Conservation (phyloP, 2,113 vertebrate genomes). For the Leucosticte australis region DNA sequence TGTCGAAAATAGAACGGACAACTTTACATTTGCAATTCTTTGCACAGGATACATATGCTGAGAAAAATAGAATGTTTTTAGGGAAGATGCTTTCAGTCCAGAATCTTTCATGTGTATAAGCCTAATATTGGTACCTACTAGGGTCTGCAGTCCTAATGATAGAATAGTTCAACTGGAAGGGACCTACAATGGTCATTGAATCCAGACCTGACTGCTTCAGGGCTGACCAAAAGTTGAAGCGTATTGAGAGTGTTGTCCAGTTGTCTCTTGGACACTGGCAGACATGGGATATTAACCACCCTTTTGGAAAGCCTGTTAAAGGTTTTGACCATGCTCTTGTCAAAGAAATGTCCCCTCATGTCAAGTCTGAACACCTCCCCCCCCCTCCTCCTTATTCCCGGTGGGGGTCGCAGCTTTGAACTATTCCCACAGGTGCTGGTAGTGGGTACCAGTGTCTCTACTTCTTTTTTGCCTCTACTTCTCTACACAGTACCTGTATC, state of each 20-base stretch:
- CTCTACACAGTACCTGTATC: background rate
- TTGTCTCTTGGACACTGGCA: background rate
- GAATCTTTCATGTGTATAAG: background rate
- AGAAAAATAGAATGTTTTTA: background rate
- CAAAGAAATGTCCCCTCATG: background rate
- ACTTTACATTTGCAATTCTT: background rate
- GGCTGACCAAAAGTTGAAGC: background rate
- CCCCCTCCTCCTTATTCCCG: accelerated
- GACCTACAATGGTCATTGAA: accelerated
- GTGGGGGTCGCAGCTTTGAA: background rate
- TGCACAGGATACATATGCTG: background rate
- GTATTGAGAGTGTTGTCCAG: background rate
- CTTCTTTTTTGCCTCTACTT: background rate
- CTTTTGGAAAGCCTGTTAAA: background rate
- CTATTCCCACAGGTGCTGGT: accelerated
- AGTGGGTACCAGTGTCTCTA: accelerated
- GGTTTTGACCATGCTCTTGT: background rate
- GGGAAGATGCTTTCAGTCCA: background rate
- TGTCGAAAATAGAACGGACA: background rate
- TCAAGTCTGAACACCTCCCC: background rate
- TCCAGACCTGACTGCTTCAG: background rate
- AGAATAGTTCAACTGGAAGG: background rate
- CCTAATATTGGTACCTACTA: background rate
- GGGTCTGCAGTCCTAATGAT: background rate
- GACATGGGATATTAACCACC: too few relatives aligned